Base-by-base conservation (phyloP, 2,888 invertebrate species). In the Corythucha ciliata region DNA sequence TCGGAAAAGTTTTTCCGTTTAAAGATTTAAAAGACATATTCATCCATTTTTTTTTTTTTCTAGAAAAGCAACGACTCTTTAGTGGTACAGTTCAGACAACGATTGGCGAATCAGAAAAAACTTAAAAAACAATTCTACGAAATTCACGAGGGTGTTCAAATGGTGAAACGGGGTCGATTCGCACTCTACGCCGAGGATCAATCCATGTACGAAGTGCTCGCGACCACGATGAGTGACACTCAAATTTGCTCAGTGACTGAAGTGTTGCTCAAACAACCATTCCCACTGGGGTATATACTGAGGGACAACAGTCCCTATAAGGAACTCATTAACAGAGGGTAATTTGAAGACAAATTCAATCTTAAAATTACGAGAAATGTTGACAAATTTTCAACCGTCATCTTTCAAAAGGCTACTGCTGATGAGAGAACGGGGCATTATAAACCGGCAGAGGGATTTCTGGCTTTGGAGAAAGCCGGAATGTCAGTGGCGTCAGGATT, bases 141-240 rank as follows among this genome's bases (percentile, higher is more conserved):
- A 16, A 47, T 53, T n/a, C 48, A 51, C 7, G 52, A 56, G 7
- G 59, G 59, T 6, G 55, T 59, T n/a, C 42, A 45, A 8, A 45
- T 42, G 16, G 53, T 59, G 34, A 47, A 52, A 12, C 52, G 48
- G 27, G 55, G 53, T n/a, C 51, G 52, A 14, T 59, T 55, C 36
- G 59, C 59, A 2, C 48, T 59, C 33, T 59, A 57, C 42, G 52
- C 57, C 3, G 59, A 59, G 42, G 59, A 57, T 21, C 53, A 57
- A 24, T 52, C 54, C 5, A 45, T 58, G 27, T 59, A 59, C 25
- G 46, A 48, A 3, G 51, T 52, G 8, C 55, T 59, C 18, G 44
- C 53, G 21, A 41, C 49, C 6, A 52, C 53, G 8, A 52, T 58
- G 39, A 54, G 51, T 20, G 57, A 56, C 27, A 50, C 53, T 2